Percentiles rank a stretch among this genome's conserved stretches.
These are phyloP conservation scores for Rhodeus uyekii DNA, from an alignment of 2,797 vertebrate genomes.

Conservation along the genomic window DNA sequence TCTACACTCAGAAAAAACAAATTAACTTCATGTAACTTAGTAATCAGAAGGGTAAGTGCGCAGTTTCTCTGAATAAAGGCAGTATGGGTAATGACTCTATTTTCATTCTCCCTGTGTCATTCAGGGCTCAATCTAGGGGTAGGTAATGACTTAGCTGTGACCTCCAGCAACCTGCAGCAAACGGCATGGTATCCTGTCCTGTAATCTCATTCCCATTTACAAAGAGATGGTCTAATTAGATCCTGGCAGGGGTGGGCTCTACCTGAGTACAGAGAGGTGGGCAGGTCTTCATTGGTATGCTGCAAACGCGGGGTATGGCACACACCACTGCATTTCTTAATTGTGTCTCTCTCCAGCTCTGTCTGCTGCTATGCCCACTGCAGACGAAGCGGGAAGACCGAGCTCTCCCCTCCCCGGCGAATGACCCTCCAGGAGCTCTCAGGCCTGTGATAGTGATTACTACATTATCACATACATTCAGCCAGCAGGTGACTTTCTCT, in stretches of 20 bases:
- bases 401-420: not conserved
- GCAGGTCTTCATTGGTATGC: slow-evolving; percentile 55
- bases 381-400: not conserved
- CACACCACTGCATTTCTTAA: slow-evolving; percentile 58
- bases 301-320: slow-evolving; percentile 20
- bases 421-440: slow-evolving; percentile 26
- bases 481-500: slow-evolving; percentile 12
- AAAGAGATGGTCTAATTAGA: slow-evolving; percentile 60
- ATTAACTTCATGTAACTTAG: not conserved
- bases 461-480: slow-evolving; percentile 18
- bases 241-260: slow-evolving; percentile 31
- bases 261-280: slow-evolving; percentile 33
- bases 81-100: slow-evolving; percentile 15
- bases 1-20: not conserved
- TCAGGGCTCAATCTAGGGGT: slow-evolving; percentile 28
- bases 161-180: slow-evolving; percentile 47
- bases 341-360: slow-evolving; percentile 53
- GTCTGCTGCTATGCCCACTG: slow-evolving; percentile 28
- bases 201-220: slow-evolving; percentile 46
- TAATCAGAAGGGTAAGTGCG: slow-evolving; percentile 2
- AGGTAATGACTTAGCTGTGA: slow-evolving; percentile 49
- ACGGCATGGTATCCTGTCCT: slow-evolving; percentile 31
- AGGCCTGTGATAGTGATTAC: slow-evolving; percentile 7
- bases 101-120: slow-evolving; percentile 31
- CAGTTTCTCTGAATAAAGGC: slow-evolving; percentile 28